phyloP scores from a whole-genome alignment of 2,888 invertebrate species.

The Iphiclides podalirius region DNA sequence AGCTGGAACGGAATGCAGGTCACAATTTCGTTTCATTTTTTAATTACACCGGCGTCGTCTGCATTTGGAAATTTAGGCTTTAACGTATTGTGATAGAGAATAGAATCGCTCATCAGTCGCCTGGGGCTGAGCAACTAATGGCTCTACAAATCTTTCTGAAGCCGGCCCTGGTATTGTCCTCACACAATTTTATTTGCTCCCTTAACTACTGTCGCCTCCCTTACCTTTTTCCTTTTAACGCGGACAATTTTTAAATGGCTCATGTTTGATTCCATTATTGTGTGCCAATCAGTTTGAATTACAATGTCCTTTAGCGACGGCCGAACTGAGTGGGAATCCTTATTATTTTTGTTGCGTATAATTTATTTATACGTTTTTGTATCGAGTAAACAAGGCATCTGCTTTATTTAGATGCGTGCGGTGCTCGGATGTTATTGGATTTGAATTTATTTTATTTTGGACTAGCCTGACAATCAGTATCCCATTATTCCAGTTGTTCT shows the following conservation, averaged over 20 bases:
- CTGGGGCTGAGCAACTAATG: conserved; percentile 54
- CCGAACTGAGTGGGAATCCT: conserved; percentile 70
- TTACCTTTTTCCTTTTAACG: conserved; percentile 70
- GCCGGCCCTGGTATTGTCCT: conserved; percentile 70
- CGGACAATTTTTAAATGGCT: conserved; percentile 78
- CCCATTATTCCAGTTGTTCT: not conserved
- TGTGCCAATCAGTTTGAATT: conserved; percentile 79
- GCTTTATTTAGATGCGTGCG: conserved; percentile 67
- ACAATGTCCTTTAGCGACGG: conserved; percentile 75
- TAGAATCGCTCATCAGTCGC: conserved; percentile 8
- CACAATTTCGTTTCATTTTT: conserved; percentile 54
- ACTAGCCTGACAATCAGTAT: too few relatives aligned
- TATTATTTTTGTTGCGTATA: conserved; percentile 70
- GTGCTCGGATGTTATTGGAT: conserved; percentile 50
- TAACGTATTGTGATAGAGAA: conserved; percentile 12
- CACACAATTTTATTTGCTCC: conserved; percentile 66
- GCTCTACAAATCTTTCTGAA: conserved; percentile 71
- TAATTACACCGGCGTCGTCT: conserved; percentile 42
- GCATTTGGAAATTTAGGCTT: conserved; percentile 17
- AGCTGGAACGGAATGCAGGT: conserved; percentile 48
- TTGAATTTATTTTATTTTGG: conserved; percentile 60
- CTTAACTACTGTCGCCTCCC: conserved; percentile 59
- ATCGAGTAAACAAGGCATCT: conserved; percentile 65
- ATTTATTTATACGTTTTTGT: conserved; percentile 66
- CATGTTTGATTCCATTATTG: conserved; percentile 79